These are phyloP conservation scores for Magallana nippona DNA, from an alignment of 2,888 invertebrate genomes.

Conservation along the genomic window DNA sequence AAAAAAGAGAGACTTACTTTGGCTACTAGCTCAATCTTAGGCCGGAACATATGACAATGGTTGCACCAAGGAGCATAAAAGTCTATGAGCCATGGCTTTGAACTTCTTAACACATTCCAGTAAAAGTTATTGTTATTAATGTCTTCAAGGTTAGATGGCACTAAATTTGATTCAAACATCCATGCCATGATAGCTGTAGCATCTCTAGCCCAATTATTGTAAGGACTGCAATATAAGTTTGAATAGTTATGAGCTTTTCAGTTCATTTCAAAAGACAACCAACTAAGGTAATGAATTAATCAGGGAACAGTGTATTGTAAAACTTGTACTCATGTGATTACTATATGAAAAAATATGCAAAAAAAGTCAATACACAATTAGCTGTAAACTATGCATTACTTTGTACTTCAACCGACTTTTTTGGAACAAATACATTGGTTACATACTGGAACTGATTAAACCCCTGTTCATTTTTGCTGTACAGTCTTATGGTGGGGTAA, in stretches of 20 bases:
- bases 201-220: slow-evolving; percentile 85
- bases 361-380: background rate
- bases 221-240: slow-evolving; percentile 80
- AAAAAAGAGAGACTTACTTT: slow-evolving; percentile 80
- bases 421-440: background rate
- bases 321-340: too few relatives aligned
- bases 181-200: slow-evolving; percentile 84
- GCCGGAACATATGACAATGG: slow-evolving; percentile 85
- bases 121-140: slow-evolving; percentile 79
- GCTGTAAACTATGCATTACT: background rate
- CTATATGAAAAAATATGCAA: background rate
- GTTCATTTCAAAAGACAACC: too few relatives aligned
- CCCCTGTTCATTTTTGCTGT: slow-evolving; percentile 82
- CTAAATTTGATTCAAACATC: slow-evolving; percentile 82
- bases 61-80: slow-evolving; percentile 81
- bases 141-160: slow-evolving; percentile 83
- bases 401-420: background rate
- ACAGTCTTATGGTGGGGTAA: slow-evolving; percentile 87
- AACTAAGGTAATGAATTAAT: too few relatives aligned
- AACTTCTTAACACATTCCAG: slow-evolving; percentile 81
- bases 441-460: background rate
- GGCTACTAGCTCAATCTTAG: slow-evolving; percentile 85
- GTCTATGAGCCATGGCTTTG: slow-evolving; percentile 82
- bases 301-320: too few relatives aligned
- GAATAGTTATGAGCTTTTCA: background rate